Evolutionary conservation across 2,888 invertebrate genomes (phyloP).

Genomic region (Ormyrus nitidulus): DNA sequence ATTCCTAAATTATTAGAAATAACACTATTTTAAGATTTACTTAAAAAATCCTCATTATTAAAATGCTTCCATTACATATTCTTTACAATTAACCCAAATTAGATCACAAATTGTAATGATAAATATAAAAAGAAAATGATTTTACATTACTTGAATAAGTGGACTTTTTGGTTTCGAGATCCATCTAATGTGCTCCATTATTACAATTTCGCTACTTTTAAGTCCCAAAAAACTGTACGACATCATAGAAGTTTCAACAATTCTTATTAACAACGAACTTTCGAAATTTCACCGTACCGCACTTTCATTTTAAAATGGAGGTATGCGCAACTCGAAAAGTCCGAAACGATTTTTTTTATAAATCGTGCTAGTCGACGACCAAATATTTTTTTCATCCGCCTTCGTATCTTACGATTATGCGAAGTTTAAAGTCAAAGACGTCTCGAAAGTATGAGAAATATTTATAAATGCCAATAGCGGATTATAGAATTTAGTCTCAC

Average conservation of each 20-base stretch:
- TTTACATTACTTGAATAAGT: constrained; percentile 3
- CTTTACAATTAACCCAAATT: background rate
- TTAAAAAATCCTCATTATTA: background rate
- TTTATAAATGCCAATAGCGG: constrained; percentile 35
- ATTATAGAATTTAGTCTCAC: constrained; percentile 35
- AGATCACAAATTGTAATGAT: background rate
- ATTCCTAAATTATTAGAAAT: background rate
- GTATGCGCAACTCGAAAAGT: constrained; percentile 34
- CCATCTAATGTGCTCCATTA: constrained; percentile 17
- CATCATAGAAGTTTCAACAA: constrained; percentile 26
- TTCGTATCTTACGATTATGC: constrained; percentile 7
- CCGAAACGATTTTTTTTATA: constrained; percentile 15
- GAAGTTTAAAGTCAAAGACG: constrained; percentile 29
- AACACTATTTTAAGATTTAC: background rate
- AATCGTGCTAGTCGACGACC: constrained; percentile 16
- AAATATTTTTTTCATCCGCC: constrained; percentile 10
- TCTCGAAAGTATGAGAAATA: constrained; percentile 28
- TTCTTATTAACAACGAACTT: constrained; percentile 38
- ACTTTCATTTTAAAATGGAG: constrained; percentile 40
- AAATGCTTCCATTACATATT: background rate
- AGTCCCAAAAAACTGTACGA: constrained; percentile 21
- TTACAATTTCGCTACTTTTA: constrained; percentile 12
- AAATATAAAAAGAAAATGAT: background rate
- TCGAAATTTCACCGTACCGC: constrained; percentile 51
- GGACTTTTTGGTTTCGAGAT: constrained; percentile 16